Conservation (phyloP, 2,797 vertebrate species). For the Pangasius larnaudii region DNA sequence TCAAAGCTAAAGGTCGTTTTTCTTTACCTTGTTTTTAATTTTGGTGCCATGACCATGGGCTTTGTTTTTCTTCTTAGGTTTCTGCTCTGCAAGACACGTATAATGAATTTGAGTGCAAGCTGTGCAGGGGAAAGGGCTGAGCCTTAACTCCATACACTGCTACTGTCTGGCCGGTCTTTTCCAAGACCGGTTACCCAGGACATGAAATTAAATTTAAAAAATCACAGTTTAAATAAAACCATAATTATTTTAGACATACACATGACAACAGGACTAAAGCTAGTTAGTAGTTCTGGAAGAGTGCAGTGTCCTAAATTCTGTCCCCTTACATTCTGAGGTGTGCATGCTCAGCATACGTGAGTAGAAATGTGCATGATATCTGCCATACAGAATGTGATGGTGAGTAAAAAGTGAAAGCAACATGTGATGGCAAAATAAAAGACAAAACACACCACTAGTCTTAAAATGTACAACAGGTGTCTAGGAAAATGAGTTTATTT, state of each 20-base stretch:
- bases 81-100: slow-evolving; percentile 74
- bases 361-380: slow-evolving; percentile 26
- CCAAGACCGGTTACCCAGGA: not conserved
- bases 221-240: not conserved
- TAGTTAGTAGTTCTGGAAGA: not conserved
- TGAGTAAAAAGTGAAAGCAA: slow-evolving; percentile 25
- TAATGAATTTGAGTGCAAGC: slow-evolving; percentile 50
- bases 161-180: not conserved
- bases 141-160: slow-evolving; percentile 2
- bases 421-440: slow-evolving; percentile 43
- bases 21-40: slow-evolving; percentile 78
- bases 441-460: slow-evolving; percentile 52
- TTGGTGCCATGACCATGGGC: slow-evolving; percentile 60
- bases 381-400: slow-evolving; percentile 23
- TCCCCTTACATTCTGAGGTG: not conserved
- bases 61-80: slow-evolving; percentile 71
- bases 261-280: not conserved
- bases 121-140: slow-evolving; percentile 29
- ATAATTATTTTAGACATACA: not conserved
- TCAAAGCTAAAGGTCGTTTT: not conserved
- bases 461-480: slow-evolving; percentile 50
- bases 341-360: not conserved
- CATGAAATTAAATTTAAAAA: not conserved
- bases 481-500: slow-evolving; percentile 61
- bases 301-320: not conserved